Evolutionary conservation across 2,113 vertebrate species (phyloP).

Genomic region (Romanogobio albipinnatus): DNA sequence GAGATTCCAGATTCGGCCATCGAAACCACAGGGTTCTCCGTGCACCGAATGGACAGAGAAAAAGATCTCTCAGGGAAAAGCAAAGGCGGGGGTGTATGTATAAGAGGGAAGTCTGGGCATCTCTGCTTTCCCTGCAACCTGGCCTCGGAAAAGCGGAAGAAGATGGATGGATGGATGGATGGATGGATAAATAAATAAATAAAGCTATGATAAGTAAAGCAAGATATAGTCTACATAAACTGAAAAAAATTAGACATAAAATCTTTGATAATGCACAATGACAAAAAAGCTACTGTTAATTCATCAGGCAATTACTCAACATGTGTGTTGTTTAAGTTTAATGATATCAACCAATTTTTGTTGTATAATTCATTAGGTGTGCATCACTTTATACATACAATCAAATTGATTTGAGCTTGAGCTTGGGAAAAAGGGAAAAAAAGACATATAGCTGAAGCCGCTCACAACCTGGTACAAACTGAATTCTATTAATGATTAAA

Average conservation of each 20-base stretch:
- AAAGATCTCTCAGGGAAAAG: too few species aligned
- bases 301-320: not conserved
- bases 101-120: too few species aligned
- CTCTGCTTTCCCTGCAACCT: too few species aligned
- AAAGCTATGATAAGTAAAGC: too few species aligned
- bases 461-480: not conserved
- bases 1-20: too few species aligned
- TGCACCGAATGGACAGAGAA: too few species aligned
- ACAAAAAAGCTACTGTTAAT: not conserved
- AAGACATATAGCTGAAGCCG: not conserved
- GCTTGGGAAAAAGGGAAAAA: not conserved
- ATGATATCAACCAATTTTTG: not conserved
- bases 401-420: not conserved
- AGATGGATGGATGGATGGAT: too few species aligned
- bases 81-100: too few species aligned
- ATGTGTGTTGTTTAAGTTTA: not conserved
- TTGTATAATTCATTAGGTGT: not conserved
- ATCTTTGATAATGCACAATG: not conserved
- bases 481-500: conserved; percentile 20
- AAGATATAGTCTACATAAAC: too few species aligned
- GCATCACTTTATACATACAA: not conserved
- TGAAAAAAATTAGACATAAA: not conserved
- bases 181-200: too few species aligned
- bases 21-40: too few species aligned
- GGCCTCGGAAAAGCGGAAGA: too few species aligned